Conservation (phyloP, 2,113 vertebrate genomes). For the Actenoides lindsayi region DNA sequence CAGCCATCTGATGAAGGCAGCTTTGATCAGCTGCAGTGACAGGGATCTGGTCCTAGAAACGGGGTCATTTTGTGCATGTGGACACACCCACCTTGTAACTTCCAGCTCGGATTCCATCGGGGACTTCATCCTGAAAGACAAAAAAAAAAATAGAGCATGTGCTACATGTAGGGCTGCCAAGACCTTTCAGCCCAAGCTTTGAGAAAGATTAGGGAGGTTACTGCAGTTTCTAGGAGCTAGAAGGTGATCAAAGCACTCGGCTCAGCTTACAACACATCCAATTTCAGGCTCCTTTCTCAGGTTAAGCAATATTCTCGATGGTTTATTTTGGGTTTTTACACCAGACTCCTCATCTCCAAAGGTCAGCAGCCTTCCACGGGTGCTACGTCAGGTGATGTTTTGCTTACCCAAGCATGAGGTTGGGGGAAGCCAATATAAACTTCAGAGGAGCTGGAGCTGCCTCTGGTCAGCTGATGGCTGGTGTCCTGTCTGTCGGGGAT, state of each 20-base stretch:
- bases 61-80: accelerated
- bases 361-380: not conserved
- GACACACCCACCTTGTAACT: constrained; percentile 81
- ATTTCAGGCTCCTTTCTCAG: not conserved
- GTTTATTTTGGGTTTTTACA: not conserved
- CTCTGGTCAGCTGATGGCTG: not conserved
- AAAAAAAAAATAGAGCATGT: not conserved
- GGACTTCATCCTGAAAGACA: constrained; percentile 85
- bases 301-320: not conserved
- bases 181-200: not conserved
- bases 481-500: not conserved
- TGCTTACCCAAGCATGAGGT: not conserved
- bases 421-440: not conserved
- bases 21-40: not conserved
- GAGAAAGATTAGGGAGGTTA: not conserved
- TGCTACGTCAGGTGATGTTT: not conserved
- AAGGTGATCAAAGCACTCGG: not conserved
- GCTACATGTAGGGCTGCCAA: accelerated
- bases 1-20: not conserved
- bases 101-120: constrained; percentile 82
- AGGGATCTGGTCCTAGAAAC: not conserved
- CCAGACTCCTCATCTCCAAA: not conserved
- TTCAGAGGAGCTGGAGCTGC: not conserved
- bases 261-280: not conserved
- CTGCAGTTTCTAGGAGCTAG: not conserved